phyloP scores from a whole-genome alignment of 2,113 vertebrate species.

The Oryctolagus cuniculus region DNA sequence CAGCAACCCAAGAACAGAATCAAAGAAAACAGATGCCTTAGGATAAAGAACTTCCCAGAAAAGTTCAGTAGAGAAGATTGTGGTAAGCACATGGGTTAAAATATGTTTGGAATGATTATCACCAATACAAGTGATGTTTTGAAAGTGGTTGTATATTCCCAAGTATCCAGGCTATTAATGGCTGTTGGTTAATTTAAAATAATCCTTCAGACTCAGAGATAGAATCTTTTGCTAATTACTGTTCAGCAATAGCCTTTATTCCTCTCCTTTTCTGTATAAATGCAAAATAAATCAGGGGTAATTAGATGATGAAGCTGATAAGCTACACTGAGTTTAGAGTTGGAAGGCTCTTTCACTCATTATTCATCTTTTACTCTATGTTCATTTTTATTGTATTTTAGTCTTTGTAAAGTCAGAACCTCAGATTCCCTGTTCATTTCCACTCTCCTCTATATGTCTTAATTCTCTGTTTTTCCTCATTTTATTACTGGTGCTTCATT shows the following conservation, averaged over 20 bases:
- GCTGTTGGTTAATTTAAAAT: conserved; percentile 56
- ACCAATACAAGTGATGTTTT: not conserved
- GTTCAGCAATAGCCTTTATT: not conserved
- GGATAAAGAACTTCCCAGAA: not conserved
- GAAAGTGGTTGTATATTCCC: not conserved
- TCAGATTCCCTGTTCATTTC: not conserved
- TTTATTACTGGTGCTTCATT: conserved; percentile 45
- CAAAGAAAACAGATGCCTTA: conserved; percentile 28
- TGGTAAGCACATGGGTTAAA: conserved; percentile 13
- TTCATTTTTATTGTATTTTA: conserved; percentile 50
- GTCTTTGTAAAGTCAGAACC: conserved; percentile 31
- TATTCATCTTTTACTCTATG: not conserved
- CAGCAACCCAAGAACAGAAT: not conserved
- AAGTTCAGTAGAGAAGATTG: not conserved
- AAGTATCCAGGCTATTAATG: not conserved
- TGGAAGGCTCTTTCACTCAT: not conserved
- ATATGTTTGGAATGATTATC: not conserved
- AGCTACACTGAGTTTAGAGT: conserved; percentile 39
- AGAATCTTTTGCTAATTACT: conserved; percentile 56
- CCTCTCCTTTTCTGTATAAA: not conserved
- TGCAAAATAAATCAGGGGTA: conserved; percentile 49
- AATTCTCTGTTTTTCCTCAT: conserved; percentile 10
- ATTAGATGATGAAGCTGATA: not conserved
- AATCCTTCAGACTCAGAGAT: not conserved
- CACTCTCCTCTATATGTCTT: not conserved